Evolutionary conservation across 2,797 vertebrate genomes (phyloP), one percentile per base, ranked within the genome.

Genomic region (Falco rusticolus): DNA sequence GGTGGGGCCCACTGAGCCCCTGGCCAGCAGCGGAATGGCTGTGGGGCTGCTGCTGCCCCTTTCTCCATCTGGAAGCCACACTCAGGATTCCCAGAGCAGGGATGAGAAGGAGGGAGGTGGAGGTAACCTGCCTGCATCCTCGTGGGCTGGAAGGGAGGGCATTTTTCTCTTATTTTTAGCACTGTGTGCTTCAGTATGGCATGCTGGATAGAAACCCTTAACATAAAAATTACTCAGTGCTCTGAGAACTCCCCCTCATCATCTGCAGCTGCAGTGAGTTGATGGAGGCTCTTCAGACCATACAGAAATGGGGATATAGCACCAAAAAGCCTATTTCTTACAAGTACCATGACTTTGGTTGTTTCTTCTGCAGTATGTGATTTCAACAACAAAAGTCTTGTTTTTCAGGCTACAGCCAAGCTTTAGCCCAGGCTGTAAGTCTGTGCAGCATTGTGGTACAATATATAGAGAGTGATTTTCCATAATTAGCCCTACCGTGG

Each of bases 11-110:
- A 17, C 43, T 4, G 59, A 45, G 50, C 59, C 59, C 75, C 61
- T 1, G 5, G 18, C 16, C 3, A 1, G 45, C 4, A 2, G 41
- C 1, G 0, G 60, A 50, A 66, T 51, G 72, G 25, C 65, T 1
- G 6, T 9, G 84, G 54, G 75, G 65, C 24, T 2, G 0, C 57
- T 65, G 57, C 82, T 71, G 63, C 33, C 47, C 41, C 31, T 18
- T 12, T 1, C 11, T 31, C 37, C 1, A 0, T 1, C 4, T 37
- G 10, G 79, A 26, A 64, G 13, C 43, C 33, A 13, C 51, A 0
- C 18, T 6, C 0, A 5, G 70, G 16, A 54, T 21, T 47, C 37
- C 61, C 6, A 0, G 18, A 56, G 83, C 9, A 3, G 56, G 69
- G 65, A 13, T 9, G 81, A 72, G 33, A 7, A 77, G 21, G 19